Evolutionary conservation across 2,888 invertebrate species (phyloP).

Genomic region (Gerosis bhagava): DNA sequence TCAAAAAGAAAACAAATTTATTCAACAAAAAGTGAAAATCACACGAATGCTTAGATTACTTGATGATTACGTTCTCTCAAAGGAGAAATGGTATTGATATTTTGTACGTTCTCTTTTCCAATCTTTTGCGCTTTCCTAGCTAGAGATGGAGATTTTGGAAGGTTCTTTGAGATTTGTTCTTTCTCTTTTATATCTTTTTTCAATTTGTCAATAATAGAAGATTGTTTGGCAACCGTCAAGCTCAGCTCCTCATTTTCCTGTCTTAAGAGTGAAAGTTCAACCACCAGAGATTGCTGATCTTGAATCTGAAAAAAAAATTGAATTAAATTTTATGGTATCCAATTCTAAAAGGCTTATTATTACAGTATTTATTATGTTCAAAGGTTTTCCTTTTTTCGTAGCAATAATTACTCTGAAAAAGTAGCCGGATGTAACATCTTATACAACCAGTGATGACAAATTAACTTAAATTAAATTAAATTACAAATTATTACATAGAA

Average conservation of each 20-base stretch:
- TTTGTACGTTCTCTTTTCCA: slow-evolving; percentile 69
- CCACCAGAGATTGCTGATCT: slow-evolving; percentile 73
- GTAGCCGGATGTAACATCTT: too few species aligned
- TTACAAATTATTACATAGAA: too few species aligned
- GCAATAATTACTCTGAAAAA: too few species aligned
- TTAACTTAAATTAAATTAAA: too few species aligned
- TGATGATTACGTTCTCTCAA: slow-evolving; percentile 69
- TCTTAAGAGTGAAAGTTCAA: slow-evolving; percentile 69
- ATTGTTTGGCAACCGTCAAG: slow-evolving; percentile 68
- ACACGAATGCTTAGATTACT: slow-evolving; percentile 19
- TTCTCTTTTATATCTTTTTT: slow-evolving; percentile 66
- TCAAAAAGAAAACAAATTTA: too few species aligned
- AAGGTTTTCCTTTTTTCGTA: too few species aligned
- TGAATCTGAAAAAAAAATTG: too few species aligned
- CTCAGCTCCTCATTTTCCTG: slow-evolving; percentile 75
- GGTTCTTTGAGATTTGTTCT: slow-evolving; percentile 47
- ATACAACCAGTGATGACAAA: too few species aligned
- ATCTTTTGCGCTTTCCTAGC: slow-evolving; percentile 63
- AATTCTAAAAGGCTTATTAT: too few species aligned
- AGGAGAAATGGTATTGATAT: slow-evolving; percentile 62
- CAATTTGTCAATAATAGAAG: slow-evolving; percentile 69
- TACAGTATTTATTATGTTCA: too few species aligned
- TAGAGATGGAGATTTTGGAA: slow-evolving; percentile 66
- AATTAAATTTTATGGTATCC: too few species aligned
- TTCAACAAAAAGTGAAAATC: slow-evolving; percentile 33